Percentiles rank a stretch among this genome's conserved stretches.
Conservation (phyloP, 2,797 vertebrate genomes). For the Okamejei kenojei region DNA sequence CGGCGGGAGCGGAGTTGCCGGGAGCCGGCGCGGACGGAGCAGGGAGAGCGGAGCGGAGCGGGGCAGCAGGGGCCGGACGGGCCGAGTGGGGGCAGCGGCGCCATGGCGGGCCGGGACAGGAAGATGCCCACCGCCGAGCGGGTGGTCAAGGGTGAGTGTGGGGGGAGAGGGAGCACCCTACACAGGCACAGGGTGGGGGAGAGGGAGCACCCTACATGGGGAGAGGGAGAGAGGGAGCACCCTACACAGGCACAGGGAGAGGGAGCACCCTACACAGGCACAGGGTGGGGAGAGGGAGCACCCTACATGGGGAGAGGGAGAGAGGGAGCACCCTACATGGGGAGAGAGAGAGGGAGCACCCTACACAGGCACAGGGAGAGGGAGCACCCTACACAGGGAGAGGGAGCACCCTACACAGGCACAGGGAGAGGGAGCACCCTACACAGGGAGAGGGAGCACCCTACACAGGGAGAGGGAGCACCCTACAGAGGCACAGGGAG, state of each 20-base stretch:
- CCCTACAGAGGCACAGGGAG: no score
- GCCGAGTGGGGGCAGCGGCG: neutral
- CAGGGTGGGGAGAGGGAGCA: no score
- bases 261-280: no score
- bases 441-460: no score
- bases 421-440: no score
- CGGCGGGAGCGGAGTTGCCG: neutral
- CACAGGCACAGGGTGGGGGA: neutral
- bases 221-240: neutral
- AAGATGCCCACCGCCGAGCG: slow-evolving; percentile 45
- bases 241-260: neutral
- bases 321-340: neutral
- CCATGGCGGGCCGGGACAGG: slow-evolving; percentile 44
- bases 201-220: neutral
- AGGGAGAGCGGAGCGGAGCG: neutral
- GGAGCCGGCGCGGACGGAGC: neutral
- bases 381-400: neutral
- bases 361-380: no score
- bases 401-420: neutral
- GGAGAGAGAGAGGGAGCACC: no score
- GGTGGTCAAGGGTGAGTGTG: slow-evolving; percentile 45
- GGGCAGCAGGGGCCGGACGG: neutral
- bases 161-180: neutral
- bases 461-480: no score
- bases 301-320: neutral